A percentile compares a stretch with the other conserved stretches of the same genome.
Evolutionary conservation across 2,888 invertebrate genomes (phyloP).

Genomic region (Cyrtodaria siliqua): DNA sequence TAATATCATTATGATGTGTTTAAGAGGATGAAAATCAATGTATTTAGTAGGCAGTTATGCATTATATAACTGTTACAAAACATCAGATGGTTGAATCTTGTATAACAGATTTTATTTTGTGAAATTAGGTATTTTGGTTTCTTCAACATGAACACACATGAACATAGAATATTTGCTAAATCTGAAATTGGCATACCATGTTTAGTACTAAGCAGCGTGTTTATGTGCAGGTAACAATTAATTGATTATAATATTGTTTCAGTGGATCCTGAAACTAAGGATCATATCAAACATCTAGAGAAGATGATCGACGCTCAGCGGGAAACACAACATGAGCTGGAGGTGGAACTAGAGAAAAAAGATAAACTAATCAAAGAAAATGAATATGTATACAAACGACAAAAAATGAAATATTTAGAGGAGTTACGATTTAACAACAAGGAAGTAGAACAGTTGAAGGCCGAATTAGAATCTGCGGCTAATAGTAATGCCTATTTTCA

Average conservation of each 20-base stretch:
- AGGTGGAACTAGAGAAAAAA: conserved; percentile 72
- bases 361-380: conserved; percentile 72
- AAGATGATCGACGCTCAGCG: conserved; percentile 64
- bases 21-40: no score
- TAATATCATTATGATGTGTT: no score
- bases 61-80: no score
- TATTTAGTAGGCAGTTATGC: no score
- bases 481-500: conserved; percentile 81
- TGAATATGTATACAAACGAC: conserved; percentile 74
- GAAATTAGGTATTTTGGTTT: no score
- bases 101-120: no score
- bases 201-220: no score
- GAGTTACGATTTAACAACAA: conserved; percentile 72
- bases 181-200: no score
- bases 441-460: conserved; percentile 72
- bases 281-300: conserved; percentile 66
- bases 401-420: conserved; percentile 78
- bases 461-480: conserved; percentile 80
- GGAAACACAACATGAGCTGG: conserved; percentile 62
- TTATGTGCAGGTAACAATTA: neutral
- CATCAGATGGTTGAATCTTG: no score
- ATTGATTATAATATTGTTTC: conserved; percentile 12
- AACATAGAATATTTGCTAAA: no score
- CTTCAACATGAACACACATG: no score
- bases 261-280: conserved; percentile 52